These are phyloP conservation scores for Turnix velox DNA, from an alignment of 2,113 vertebrate genomes.

Conservation along the genomic window DNA sequence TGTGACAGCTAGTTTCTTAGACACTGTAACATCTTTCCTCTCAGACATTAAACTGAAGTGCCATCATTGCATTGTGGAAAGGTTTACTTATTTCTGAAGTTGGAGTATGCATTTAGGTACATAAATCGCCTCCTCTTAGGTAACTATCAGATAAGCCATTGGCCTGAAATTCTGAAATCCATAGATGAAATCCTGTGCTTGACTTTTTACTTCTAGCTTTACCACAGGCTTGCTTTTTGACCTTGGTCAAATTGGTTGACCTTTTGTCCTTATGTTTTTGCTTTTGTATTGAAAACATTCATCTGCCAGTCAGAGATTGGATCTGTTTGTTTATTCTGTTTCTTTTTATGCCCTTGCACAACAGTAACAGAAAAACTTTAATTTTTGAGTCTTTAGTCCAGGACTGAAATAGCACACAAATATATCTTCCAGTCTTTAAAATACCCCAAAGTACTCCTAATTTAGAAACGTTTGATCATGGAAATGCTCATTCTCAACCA, in stretches of 20 bases:
- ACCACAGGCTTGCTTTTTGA: neutral
- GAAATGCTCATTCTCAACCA: constrained; percentile 17
- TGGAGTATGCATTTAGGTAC: neutral
- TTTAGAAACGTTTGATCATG: constrained; percentile 22
- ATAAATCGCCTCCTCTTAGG: neutral
- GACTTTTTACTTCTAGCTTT: neutral
- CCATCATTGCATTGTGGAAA: neutral
- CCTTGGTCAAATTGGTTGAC: neutral
- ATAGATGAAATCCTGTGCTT: neutral
- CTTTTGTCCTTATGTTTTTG: neutral
- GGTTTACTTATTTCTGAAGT: neutral
- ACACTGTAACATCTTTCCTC: neutral
- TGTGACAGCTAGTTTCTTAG: neutral
- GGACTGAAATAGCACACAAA: neutral
- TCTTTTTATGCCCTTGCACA: neutral
- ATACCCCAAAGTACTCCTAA: neutral
- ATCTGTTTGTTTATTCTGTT: neutral
- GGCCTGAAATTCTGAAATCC: neutral
- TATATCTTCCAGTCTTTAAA: neutral
- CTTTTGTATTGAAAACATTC: neutral
- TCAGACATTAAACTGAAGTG: neutral
- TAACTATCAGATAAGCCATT: neutral
- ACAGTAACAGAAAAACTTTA: neutral
- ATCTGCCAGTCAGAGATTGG: neutral
- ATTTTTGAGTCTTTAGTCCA: neutral